Evolutionary conservation across 2,113 vertebrate genomes (phyloP).

Genomic region (Tiliqua scincoides): DNA sequence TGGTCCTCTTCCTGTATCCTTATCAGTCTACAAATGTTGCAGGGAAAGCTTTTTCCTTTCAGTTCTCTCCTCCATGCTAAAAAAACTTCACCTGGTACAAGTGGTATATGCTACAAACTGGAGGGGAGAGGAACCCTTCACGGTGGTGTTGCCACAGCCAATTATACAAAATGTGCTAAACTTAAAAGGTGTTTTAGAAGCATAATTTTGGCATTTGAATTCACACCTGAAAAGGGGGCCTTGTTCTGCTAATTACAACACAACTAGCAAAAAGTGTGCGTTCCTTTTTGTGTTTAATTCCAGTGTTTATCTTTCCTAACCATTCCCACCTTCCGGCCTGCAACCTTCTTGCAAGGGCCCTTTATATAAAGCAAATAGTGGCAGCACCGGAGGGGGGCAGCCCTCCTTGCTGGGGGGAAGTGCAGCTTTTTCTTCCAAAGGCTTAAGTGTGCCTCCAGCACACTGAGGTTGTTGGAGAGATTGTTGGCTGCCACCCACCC

Average conservation of each 20-base stretch:
- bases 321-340: neutral
- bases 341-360: neutral
- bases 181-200: conserved; percentile 28
- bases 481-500: too few relatives aligned
- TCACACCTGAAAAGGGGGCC: accelerated
- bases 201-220: conserved; percentile 12
- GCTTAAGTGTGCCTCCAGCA: neutral
- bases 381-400: neutral
- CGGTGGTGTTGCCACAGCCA: neutral
- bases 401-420: too few relatives aligned
- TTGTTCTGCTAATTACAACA: accelerated
- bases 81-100: too few relatives aligned
- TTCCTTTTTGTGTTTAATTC: accelerated
- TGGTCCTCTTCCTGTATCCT: too few relatives aligned
- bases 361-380: neutral
- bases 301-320: accelerated
- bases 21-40: too few relatives aligned
- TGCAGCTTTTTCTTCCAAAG: neutral
- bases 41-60: too few relatives aligned
- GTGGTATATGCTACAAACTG: too few relatives aligned
- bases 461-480: too few relatives aligned
- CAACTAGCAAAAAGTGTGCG: accelerated
- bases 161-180: neutral
- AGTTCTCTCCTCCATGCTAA: too few relatives aligned
- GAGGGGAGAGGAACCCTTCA: too few relatives aligned